Evolutionary conservation across 2,113 vertebrate genomes (phyloP).

Genomic region (Hyaena hyaena): DNA sequence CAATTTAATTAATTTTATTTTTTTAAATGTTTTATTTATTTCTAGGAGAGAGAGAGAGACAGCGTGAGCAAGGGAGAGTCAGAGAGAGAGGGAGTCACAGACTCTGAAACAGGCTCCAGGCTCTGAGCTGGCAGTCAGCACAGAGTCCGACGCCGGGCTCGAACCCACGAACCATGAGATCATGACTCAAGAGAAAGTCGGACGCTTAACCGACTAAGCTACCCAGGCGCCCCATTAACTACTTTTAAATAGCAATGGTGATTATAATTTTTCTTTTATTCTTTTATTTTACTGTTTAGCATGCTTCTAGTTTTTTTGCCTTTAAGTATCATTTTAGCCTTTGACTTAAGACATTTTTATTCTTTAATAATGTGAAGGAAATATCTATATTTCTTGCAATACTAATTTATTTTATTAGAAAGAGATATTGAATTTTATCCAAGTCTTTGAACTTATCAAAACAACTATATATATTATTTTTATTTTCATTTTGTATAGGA

Average conservation of each 20-base stretch:
- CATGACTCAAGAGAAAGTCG: too few relatives aligned
- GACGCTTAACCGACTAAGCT: too few relatives aligned
- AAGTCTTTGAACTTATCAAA: not conserved
- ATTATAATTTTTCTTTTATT: not conserved
- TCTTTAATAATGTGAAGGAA: not conserved
- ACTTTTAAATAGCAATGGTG: not conserved
- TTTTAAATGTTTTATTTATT: too few relatives aligned
- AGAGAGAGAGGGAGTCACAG: too few relatives aligned
- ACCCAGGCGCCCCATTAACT: not conserved
- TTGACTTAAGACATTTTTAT: not conserved
- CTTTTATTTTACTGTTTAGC: not conserved
- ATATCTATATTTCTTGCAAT: not conserved
- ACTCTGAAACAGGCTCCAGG: too few relatives aligned
- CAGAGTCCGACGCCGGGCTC: too few relatives aligned
- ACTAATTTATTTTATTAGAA: not conserved
- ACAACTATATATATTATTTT: not conserved
- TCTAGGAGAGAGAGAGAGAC: too few relatives aligned
- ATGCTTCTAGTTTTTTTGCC: not conserved
- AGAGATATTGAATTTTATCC: not conserved
- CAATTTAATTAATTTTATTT: not conserved
- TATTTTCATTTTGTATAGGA: not conserved
- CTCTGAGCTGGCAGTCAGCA: too few relatives aligned
- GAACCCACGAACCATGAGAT: too few relatives aligned
- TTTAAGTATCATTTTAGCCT: not conserved
- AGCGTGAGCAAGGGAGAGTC: too few relatives aligned